Evolutionary conservation across 2,113 vertebrate species (phyloP).

Genomic region (Nannospalax galili): DNA sequence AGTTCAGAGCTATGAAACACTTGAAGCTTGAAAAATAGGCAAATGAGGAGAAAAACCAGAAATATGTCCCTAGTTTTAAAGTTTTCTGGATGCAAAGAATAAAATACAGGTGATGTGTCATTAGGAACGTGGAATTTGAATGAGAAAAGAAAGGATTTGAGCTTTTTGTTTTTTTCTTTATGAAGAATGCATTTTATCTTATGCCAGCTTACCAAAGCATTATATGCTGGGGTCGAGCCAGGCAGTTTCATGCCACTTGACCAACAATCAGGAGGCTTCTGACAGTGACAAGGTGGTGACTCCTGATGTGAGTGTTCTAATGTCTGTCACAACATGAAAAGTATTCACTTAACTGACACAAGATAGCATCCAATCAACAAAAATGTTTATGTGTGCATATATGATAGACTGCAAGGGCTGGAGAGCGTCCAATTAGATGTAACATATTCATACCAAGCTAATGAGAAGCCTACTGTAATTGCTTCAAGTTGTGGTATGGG

Average conservation of each 20-base stretch:
- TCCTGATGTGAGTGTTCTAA: slow-evolving; percentile 52
- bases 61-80: background rate
- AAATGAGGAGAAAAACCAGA: slow-evolving; percentile 18
- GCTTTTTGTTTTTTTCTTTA: slow-evolving; percentile 40
- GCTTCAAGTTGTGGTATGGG: background rate
- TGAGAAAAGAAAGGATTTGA: background rate
- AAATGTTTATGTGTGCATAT: background rate
- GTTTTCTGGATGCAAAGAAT: background rate
- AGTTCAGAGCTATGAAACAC: slow-evolving; percentile 45
- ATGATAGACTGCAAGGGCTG: background rate
- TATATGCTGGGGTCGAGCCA: background rate
- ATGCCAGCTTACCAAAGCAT: background rate
- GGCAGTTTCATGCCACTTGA: background rate
- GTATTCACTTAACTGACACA: slow-evolving; percentile 56
- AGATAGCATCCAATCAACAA: slow-evolving; percentile 15
- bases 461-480: slow-evolving; percentile 5
- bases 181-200: background rate
- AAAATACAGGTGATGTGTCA: background rate
- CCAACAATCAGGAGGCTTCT: background rate
- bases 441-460: slow-evolving; percentile 13
- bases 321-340: slow-evolving; percentile 87
- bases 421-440: slow-evolving; percentile 13
- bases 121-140: background rate
- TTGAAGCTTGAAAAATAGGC: slow-evolving; percentile 5
- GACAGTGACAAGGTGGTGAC: background rate